These are phyloP conservation scores for Enhydra lutris DNA, from an alignment of 2,113 vertebrate genomes.

Conservation along the genomic window DNA sequence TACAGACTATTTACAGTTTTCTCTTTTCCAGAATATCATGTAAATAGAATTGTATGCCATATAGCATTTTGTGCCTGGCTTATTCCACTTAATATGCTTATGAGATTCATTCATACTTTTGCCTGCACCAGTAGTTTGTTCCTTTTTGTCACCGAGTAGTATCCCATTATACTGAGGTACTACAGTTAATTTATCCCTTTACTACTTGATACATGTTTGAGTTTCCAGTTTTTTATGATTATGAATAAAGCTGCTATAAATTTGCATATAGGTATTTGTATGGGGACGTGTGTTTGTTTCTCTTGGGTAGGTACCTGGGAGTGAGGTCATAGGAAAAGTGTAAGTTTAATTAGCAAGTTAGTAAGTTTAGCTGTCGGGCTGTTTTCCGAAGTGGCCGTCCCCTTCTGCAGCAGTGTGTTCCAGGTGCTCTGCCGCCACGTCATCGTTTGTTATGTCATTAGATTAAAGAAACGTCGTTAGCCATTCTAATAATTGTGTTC, in stretches of 20 bases:
- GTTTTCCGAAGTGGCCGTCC: background rate
- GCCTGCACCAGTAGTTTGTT: background rate
- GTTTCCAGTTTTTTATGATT: background rate
- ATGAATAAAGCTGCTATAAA: background rate
- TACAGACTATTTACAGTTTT: background rate
- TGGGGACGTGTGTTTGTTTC: background rate
- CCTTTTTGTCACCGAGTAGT: background rate
- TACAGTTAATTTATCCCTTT: background rate
- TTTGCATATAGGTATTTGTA: background rate
- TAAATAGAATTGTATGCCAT: background rate
- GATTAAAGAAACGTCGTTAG: background rate
- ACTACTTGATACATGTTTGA: background rate
- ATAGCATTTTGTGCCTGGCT: background rate
- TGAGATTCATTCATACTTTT: background rate
- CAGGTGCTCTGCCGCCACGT: background rate
- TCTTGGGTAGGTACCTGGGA: background rate
- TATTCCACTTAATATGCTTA: background rate
- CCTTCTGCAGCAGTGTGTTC: background rate
- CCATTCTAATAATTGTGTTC: background rate
- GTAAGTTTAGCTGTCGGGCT: no score
- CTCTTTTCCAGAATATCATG: background rate
- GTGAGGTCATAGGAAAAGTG: background rate
- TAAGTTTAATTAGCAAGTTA: background rate
- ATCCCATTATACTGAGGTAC: background rate
- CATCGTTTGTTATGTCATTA: background rate